Base-by-base conservation (phyloP, 2,888 invertebrate genomes). In the Busseola fusca region DNA sequence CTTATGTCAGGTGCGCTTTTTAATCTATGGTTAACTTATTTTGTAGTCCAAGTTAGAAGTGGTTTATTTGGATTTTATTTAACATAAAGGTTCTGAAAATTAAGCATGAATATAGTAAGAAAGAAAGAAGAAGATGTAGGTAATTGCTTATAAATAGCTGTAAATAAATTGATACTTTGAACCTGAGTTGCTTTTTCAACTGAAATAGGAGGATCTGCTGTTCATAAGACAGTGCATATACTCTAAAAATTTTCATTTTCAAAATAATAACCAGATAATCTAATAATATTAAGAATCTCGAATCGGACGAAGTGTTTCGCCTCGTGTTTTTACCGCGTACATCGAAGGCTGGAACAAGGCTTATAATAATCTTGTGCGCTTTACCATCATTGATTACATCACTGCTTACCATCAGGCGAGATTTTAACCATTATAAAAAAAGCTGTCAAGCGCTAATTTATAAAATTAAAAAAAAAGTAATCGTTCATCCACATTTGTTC, bases 1-100 rank as follows among this genome's bases (percentile, higher is more conserved):
- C 69, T 74, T 67, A 71, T 79, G 79, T 66, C 73, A 71, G 72
- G 76, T 79, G 71, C 64, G 58, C 54, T 67, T 81, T 83, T 80
- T 81, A 81, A 81, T 68, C 64, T 81, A 21, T 73, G 69, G 68
- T 75, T 78, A 68, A 74, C 56, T 78, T 78, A 73, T 60, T 59
- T 71, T 54, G 21, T 48, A 59, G 64, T n/a, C 10, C 58, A 67
- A 60, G 40, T 0, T 1, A 80, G 3, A 67, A 71, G 74, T 50
- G 0, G n/a, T n/a, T 52, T 45, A 34, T 7, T 18, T 1, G 16
- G n/a, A 34, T 9, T 30, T 10, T 54, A 18, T 56, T 56, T 30
- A 21, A 34, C 18, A n/a, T n/a, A 0, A 3, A 34, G 5, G 30
- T 63, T 27, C 4, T 14, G 42, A 21, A 50, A 63, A n/a, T 1